Conservation (phyloP, 2,797 vertebrate species). For the Thalassophryne amazonica region DNA sequence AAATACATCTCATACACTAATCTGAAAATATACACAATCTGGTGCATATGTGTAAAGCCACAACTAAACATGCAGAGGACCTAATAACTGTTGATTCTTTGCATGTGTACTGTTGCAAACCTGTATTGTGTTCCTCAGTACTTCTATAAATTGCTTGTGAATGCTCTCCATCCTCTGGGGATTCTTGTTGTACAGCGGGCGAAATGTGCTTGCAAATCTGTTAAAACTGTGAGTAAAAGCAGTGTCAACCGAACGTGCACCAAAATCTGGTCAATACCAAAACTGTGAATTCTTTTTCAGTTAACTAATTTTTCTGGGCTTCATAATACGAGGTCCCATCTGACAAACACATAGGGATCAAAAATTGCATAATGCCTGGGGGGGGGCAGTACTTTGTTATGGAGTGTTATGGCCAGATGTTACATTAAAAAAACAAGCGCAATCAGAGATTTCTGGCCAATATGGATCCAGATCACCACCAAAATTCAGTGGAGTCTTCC, state of each 20-base stretch:
- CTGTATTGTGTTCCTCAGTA: slow-evolving; percentile 79
- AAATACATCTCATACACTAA: not conserved
- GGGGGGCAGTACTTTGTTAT: too few relatives aligned
- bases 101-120: slow-evolving; percentile 54
- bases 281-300: not conserved
- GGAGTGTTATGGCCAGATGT: too few relatives aligned
- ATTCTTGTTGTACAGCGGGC: slow-evolving; percentile 80
- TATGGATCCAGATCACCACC: too few relatives aligned
- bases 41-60: not conserved
- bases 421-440: too few relatives aligned
- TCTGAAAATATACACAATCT: not conserved
- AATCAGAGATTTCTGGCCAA: too few relatives aligned
- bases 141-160: slow-evolving; percentile 84
- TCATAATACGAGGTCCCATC: too few relatives aligned
- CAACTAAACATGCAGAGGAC: not conserved
- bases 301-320: not conserved
- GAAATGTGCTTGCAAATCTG: slow-evolving; percentile 83
- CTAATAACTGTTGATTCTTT: not conserved
- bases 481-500: too few relatives aligned
- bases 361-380: too few relatives aligned
- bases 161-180: slow-evolving; percentile 82
- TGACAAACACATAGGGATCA: too few relatives aligned
- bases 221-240: slow-evolving; percentile 75
- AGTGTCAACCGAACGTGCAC: not conserved
- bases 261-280: not conserved